Conservation (phyloP, 1,140 invertebrate species). For the Micrasema longulum region DNA sequence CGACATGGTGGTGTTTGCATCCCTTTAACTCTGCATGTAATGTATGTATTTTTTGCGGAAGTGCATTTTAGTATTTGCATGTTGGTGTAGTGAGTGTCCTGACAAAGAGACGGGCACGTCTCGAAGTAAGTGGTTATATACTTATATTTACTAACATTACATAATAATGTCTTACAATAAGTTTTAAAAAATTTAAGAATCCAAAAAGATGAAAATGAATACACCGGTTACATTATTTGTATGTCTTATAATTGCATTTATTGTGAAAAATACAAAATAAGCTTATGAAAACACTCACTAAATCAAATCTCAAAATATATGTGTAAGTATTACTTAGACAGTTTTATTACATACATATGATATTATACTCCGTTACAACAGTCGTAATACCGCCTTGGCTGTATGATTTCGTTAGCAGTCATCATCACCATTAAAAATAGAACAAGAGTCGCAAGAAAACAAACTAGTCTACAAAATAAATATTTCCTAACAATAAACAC, state of each 20-base stretch:
- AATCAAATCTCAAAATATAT: slow-evolving; percentile 25
- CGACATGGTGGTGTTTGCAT: too few relatives aligned
- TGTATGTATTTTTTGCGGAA: too few relatives aligned
- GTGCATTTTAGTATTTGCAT: too few relatives aligned
- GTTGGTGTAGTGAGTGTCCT: too few relatives aligned
- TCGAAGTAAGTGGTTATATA: too few relatives aligned
- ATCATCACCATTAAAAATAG: not conserved
- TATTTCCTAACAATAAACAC: slow-evolving; percentile 48
- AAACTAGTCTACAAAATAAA: slow-evolving; percentile 48
- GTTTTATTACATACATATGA: slow-evolving; percentile 31
- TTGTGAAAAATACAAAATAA: slow-evolving; percentile 47
- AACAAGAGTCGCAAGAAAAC: slow-evolving; percentile 22
- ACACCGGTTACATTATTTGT: not conserved
- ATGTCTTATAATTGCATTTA: slow-evolving; percentile 46
- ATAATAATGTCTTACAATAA: too few relatives aligned
- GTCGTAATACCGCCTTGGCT: not conserved
- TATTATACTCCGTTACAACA: slow-evolving; percentile 15
- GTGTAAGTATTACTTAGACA: slow-evolving; percentile 28
- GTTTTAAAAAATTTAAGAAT: too few relatives aligned
- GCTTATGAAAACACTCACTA: slow-evolving; percentile 43
- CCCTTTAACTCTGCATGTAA: too few relatives aligned
- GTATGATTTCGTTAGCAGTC: slow-evolving; percentile 1
- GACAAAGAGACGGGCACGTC: too few relatives aligned
- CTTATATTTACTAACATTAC: too few relatives aligned
- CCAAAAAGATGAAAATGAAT: not conserved